Evolutionary conservation across 2,888 invertebrate genomes (phyloP).

Genomic region (Bugulina stolonifera): DNA sequence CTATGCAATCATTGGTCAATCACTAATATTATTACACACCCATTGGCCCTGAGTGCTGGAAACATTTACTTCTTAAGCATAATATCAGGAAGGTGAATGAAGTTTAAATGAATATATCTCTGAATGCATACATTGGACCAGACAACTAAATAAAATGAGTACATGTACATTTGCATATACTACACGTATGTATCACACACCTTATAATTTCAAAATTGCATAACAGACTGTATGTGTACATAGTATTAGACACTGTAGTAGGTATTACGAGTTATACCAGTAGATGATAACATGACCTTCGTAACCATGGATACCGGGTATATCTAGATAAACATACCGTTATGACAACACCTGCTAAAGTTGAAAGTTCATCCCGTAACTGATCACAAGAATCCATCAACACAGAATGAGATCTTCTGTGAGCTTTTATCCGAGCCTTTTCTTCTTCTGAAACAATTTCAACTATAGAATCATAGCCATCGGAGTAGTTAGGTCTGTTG

Average conservation of each 20-base stretch:
- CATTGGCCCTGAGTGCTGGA: too few relatives aligned
- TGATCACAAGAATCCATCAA: slow-evolving; percentile 37
- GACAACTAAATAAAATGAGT: not conserved
- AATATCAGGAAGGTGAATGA: too few relatives aligned
- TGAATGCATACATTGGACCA: too few relatives aligned
- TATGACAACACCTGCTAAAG: not conserved
- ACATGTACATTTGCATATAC: too few relatives aligned
- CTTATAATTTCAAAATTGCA: too few relatives aligned
- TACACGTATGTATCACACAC: not conserved
- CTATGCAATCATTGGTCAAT: too few relatives aligned
- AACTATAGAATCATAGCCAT: not conserved
- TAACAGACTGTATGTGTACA: too few relatives aligned
- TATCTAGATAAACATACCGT: slow-evolving; percentile 1
- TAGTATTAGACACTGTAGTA: not conserved
- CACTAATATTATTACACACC: too few relatives aligned
- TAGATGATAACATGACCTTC: not conserved
- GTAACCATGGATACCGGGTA: not conserved
- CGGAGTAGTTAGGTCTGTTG: not conserved
- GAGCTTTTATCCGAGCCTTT: not conserved
- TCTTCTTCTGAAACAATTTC: not conserved
- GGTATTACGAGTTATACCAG: not conserved
- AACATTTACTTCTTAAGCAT: too few relatives aligned
- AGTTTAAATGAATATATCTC: too few relatives aligned
- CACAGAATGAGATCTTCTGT: slow-evolving; percentile 24
- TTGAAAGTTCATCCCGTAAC: slow-evolving; percentile 31